Conservation (phyloP, 2,797 vertebrate genomes). For the Brachymystax lenok region DNA sequence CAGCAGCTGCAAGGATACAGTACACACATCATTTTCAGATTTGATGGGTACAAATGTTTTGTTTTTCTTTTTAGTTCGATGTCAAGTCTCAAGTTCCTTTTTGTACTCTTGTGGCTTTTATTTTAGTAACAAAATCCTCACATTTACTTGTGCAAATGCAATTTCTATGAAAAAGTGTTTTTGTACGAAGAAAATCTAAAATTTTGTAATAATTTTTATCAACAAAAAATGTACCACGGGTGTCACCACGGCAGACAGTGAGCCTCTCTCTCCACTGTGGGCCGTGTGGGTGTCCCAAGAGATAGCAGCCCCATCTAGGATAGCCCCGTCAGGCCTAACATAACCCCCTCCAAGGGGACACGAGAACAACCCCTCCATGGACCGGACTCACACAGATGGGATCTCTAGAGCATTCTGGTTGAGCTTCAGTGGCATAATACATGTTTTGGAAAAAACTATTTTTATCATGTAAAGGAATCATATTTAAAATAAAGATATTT, state of each 20-base stretch:
- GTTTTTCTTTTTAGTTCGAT: constrained; percentile 69
- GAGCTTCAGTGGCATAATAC: constrained; percentile 83
- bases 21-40: constrained; percentile 50
- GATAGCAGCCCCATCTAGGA: neutral
- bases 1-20: constrained; percentile 42
- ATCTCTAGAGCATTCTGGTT: constrained; percentile 75
- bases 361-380: constrained; percentile 42
- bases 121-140: constrained; percentile 83
- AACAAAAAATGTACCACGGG: constrained; percentile 82
- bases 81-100: constrained; percentile 78
- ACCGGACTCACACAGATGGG: constrained; percentile 31
- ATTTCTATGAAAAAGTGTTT: constrained; percentile 96
- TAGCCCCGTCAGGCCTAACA: constrained; percentile 24
- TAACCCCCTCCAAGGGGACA: constrained; percentile 22
- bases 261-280: constrained; percentile 17
- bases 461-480: constrained; percentile 96
- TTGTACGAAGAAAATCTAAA: constrained; percentile 90
- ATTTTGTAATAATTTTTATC: constrained; percentile 99
- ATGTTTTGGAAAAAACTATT: constrained; percentile 90
- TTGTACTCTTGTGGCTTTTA: constrained; percentile 73
- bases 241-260: constrained; percentile 35
- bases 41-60: constrained; percentile 47
- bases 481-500: constrained; percentile 96
- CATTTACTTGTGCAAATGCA: constrained; percentile 97
- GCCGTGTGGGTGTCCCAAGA: neutral